Evolutionary conservation across 2,888 invertebrate species (phyloP).

Genomic region (Agonopterix heracliana): DNA sequence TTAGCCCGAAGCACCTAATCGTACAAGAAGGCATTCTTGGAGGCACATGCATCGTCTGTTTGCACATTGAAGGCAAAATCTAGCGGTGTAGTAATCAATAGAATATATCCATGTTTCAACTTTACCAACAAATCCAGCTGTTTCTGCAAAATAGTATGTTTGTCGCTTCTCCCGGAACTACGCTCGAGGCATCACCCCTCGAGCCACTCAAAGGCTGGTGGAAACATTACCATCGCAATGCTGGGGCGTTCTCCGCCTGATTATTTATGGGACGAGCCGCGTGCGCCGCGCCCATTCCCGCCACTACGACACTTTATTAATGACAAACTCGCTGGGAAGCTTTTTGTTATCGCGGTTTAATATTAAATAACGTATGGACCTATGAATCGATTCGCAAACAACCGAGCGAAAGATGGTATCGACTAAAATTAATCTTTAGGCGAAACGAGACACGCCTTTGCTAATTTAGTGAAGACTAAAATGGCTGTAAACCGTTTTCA

Average conservation of each 20-base stretch:
- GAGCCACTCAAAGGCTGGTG: slow-evolving; percentile 6
- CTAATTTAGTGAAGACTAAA: background rate
- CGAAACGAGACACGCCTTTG: slow-evolving; percentile 4
- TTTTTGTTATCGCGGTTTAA: slow-evolving; percentile 38
- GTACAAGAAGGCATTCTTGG: too few species aligned
- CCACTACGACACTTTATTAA: slow-evolving; percentile 58
- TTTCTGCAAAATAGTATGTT: too few species aligned
- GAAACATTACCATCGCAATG: slow-evolving; percentile 35
- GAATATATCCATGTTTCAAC: too few species aligned
- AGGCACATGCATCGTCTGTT: too few species aligned
- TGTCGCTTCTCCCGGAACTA: too few species aligned
- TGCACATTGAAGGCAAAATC: too few species aligned
- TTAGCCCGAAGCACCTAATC: too few species aligned
- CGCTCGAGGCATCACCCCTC: background rate
- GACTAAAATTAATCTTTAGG: slow-evolving; percentile 6
- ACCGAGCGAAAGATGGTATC: slow-evolving; percentile 10
- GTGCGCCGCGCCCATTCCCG: slow-evolving; percentile 52
- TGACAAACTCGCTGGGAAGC: slow-evolving; percentile 46
- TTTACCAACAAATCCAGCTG: too few species aligned
- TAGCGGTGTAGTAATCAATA: too few species aligned
- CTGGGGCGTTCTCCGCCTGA: slow-evolving; percentile 5
- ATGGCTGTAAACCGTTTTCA: background rate
- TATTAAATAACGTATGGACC: slow-evolving; percentile 8
- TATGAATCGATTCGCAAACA: slow-evolving; percentile 22
- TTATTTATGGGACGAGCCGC: slow-evolving; percentile 58